These are phyloP conservation scores for Myrmecophaga tridactyla DNA, from an alignment of 2,113 vertebrate genomes.

Conservation along the genomic window DNA sequence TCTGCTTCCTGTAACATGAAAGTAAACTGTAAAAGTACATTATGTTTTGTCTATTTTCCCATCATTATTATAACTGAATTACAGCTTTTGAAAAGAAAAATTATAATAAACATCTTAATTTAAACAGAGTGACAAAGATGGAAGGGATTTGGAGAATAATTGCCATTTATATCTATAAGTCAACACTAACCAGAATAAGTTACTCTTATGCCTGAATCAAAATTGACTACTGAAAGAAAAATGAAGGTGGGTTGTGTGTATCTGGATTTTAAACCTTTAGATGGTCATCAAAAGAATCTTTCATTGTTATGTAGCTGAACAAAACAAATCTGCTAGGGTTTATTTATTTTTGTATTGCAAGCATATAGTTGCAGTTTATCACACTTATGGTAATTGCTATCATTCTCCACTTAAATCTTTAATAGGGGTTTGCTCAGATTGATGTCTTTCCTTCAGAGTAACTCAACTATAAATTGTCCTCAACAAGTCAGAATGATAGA, in stretches of 20 bases:
- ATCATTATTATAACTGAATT: neutral
- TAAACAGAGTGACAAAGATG: neutral
- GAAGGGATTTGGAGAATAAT: neutral
- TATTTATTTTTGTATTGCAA: slow-evolving; percentile 80
- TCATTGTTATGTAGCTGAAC: slow-evolving; percentile 76
- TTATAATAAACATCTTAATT: neutral
- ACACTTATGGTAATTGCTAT: slow-evolving; percentile 82
- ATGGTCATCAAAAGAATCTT: neutral
- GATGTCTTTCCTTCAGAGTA: slow-evolving; percentile 83
- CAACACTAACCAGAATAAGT: neutral
- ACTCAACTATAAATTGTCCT: slow-evolving; percentile 85
- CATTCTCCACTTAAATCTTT: slow-evolving; percentile 80
- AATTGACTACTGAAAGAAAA: neutral
- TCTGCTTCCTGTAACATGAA: neutral
- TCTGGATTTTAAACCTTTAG: slow-evolving; percentile 22
- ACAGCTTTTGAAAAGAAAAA: neutral
- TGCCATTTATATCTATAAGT: neutral
- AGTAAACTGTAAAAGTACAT: too few species aligned
- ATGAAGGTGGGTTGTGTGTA: accelerated
- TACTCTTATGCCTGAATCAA: neutral
- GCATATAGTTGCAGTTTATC: slow-evolving; percentile 73
- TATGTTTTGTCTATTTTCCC: too few species aligned
- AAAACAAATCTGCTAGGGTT: slow-evolving; percentile 74
- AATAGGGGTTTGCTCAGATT: slow-evolving; percentile 78
- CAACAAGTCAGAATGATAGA: slow-evolving; percentile 83